Percentiles rank a stretch among this genome's conserved stretches.
Evolutionary conservation across 2,113 vertebrate genomes (phyloP).

Genomic region (Podilymbus podiceps): DNA sequence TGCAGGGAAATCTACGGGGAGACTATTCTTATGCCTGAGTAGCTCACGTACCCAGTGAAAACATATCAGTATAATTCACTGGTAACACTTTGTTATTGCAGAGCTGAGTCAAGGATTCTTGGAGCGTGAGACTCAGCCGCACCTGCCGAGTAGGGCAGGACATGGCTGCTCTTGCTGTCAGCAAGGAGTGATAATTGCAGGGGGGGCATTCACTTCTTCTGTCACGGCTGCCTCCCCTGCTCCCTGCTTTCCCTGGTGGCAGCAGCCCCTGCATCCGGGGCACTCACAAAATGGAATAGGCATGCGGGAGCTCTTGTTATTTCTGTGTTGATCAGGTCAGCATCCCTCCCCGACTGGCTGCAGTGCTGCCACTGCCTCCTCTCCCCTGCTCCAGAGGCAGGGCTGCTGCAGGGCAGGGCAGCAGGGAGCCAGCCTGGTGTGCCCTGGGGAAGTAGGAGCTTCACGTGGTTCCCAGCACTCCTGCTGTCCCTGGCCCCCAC

Average conservation of each 20-base stretch:
- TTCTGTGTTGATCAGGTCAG: neutral
- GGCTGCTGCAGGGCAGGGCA: neutral
- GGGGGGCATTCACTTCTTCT: neutral
- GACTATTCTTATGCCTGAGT: neutral
- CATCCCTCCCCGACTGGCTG: neutral
- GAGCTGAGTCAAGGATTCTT: neutral
- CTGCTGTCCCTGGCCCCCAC: neutral
- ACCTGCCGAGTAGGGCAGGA: neutral
- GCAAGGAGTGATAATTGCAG: neutral
- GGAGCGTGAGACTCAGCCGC: neutral
- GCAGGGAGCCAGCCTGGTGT: neutral
- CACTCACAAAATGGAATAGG: neutral
- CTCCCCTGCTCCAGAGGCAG: neutral
- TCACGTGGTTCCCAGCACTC: accelerated
- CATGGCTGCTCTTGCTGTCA: neutral
- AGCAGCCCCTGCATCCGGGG: neutral
- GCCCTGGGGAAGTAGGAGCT: neutral
- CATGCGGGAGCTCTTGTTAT: neutral
- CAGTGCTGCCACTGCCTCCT: neutral
- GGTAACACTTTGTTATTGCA: neutral
- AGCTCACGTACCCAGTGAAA: neutral
- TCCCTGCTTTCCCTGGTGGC: neutral
- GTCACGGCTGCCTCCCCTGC: accelerated
- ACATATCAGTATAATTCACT: neutral
- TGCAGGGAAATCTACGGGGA: neutral